Conservation (phyloP, 30 jellyfish, hydroid and myxozoan species). For the Cassiopea xamachana region DNA sequence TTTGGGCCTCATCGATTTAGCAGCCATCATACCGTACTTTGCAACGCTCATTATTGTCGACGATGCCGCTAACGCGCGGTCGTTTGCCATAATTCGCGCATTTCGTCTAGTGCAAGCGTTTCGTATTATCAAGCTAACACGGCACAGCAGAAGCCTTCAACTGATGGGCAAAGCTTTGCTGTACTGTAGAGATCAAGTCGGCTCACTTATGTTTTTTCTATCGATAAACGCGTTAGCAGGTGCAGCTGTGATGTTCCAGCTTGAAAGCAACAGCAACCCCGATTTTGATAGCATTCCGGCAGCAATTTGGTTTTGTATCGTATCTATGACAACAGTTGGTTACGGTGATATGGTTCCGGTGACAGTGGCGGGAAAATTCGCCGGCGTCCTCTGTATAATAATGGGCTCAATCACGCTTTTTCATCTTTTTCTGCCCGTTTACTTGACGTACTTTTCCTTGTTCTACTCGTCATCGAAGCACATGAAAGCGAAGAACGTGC, state of each 20-base stretch:
- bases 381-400: slow-evolving; percentile 68
- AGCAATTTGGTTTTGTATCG: slow-evolving; percentile 77
- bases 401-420: slow-evolving; percentile 76
- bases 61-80: slow-evolving; percentile 73
- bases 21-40: slow-evolving; percentile 75
- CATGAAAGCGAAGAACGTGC: slow-evolving; percentile 13
- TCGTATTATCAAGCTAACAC: slow-evolving; percentile 70
- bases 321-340: slow-evolving; percentile 89
- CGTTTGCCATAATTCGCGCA: slow-evolving; percentile 78
- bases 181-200: slow-evolving; percentile 78
- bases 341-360: slow-evolving; percentile 84
- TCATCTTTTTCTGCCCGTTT: slow-evolving; percentile 85
- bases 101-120: slow-evolving; percentile 78
- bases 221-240: slow-evolving; percentile 62
- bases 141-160: slow-evolving; percentile 79
- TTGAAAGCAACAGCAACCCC: slow-evolving; percentile 41
- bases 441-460: slow-evolving; percentile 79
- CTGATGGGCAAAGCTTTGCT: slow-evolving; percentile 68
- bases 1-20: slow-evolving; percentile 75
- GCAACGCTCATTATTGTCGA: slow-evolving; percentile 61
- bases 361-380: slow-evolving; percentile 70
- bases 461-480: slow-evolving; percentile 59
- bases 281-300: slow-evolving; percentile 72
- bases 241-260: slow-evolving; percentile 63
- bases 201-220: slow-evolving; percentile 68